Base-by-base conservation (phyloP, 1,140 invertebrate genomes). In the Apis mellifera region DNA sequence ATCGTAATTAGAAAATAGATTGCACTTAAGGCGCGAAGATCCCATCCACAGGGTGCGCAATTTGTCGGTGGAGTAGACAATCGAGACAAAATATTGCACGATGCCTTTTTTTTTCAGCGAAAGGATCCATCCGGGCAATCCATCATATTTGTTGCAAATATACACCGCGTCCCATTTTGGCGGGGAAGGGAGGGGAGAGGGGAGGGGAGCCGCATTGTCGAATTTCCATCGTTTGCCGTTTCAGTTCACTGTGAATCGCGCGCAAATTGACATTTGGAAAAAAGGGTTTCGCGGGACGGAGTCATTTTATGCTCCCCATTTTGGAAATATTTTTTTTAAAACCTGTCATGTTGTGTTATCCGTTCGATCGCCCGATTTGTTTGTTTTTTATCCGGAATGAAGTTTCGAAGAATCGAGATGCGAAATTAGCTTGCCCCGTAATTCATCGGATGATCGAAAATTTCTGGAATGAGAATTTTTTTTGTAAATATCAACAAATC, bases 91-190 rank as follows among this genome's bases (percentile, higher is more conserved):
- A 74, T 74, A 57, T 57, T 19, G 70, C 48, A 32, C 60, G n/a
- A 76, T 76, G 48, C 42, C 15, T 54, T 75, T 74, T 13, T 54
- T 75, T 74, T 13, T 65, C 59, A 64, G 15, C 13, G 60, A 76
- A 76, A 76, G 48, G 23, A 76, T 52, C 17, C 72, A 64, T 9
- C 23, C 23, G 32, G 60, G 48, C 73, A 64, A 52, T 64, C 48
- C 17, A 54, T 76, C 59, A 50, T 59, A 68, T 23, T 68, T 78
- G 50, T 55, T 26, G 54, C 71, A 55, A 65, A 83, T 72, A 83
- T 72, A 73, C 52, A 55, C 23, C 21, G 32, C 32, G 32, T 59
- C 42, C 21, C 71, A 73, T 73, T 59, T 15, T 21, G 11, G 15
- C 42, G 32, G 11, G 32, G 5, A n/a, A n/a, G 26, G 26, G 1